Evolutionary conservation across 64 coral and sea anemone species (phyloP), one percentile per base, ranked within the genome.

Genomic region (Pocillopora damicornis): DNA sequence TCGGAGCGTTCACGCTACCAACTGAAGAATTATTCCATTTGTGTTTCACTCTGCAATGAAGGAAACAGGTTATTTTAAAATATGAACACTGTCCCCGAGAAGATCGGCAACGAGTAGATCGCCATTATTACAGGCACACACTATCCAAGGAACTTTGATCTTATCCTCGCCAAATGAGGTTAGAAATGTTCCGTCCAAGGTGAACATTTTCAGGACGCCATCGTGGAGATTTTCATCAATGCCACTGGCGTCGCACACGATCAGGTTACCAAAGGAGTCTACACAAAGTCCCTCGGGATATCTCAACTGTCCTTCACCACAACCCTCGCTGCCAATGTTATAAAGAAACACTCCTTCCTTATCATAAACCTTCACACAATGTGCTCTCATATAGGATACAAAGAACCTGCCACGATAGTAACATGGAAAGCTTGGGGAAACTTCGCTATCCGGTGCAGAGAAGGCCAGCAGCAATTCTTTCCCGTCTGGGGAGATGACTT

Each of bases 361-460:
- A 20, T 80, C 18, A 14, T 81, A 89, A 15, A 89, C 68, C 18
- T 68, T 60, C 35, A 89, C 79, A 82, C 57, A 81, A 35, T 89
- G 63, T 18, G 20, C 59, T 36, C 72, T 69, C 18, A 51, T 58
- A 82, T 81, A 89, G 11, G 76, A 81, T 1, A 71, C 56, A 71
- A 89, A 89, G 35, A 73, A 89, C 30, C 17, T 74, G 16, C 67
- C 58, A 42, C 81, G 64, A 20, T 69, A 12, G 60, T 81, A 72
- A 30, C 35, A 56, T 22, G 81, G 14, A 60, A 81, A 89, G 7
- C 61, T 58, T 34, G 88, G 77, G 9, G 62, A 23, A 7, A 74
- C 88, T 8, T 89, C 12, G n/a, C 64, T 73, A 59, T 58, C 34
- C 75, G 65, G 77, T 5, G 51, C 59, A 18, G 9, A 63, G 20